phyloP scores from a whole-genome alignment of 1,140 invertebrate genomes.

The Steinernema khuongi region DNA sequence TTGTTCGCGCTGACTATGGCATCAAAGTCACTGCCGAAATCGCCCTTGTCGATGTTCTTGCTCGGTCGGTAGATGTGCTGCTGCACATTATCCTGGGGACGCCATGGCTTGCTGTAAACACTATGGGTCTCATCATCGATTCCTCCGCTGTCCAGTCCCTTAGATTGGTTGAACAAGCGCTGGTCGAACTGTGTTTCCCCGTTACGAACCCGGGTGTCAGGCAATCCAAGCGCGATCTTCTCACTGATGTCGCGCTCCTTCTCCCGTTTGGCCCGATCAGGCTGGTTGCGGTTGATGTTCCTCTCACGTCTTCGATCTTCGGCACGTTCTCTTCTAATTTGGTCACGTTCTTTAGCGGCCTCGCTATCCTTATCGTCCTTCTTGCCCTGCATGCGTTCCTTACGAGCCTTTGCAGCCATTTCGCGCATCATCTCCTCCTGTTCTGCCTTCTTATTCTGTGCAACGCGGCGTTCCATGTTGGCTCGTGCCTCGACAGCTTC shows the following conservation, averaged over 20 bases:
- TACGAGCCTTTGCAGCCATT: constrained; percentile 87
- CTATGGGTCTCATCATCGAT: constrained; percentile 95
- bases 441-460: constrained; percentile 95
- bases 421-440: constrained; percentile 89
- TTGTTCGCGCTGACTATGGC: constrained; percentile 79
- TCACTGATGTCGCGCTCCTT: constrained; percentile 95
- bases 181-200: constrained; percentile 88
- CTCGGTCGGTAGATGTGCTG: constrained; percentile 85
- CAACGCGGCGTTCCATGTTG: constrained; percentile 88
- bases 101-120: constrained; percentile 83
- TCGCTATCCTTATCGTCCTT: constrained; percentile 60
- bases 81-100: constrained; percentile 70
- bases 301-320: constrained; percentile 80
- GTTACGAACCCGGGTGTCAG: constrained; percentile 60
- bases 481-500: constrained; percentile 93
- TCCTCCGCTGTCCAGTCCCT: constrained; percentile 93
- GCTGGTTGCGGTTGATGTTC: constrained; percentile 84
- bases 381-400: constrained; percentile 81
- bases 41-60: constrained; percentile 73
- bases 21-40: constrained; percentile 81
- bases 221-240: constrained; percentile 92
- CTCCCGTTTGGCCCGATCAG: constrained; percentile 78
- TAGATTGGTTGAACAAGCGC: constrained; percentile 85
- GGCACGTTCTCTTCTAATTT: constrained; percentile 63
- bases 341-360: constrained; percentile 79